phyloP scores from a whole-genome alignment of 2,797 vertebrate species.

The Danio albolineatus region DNA sequence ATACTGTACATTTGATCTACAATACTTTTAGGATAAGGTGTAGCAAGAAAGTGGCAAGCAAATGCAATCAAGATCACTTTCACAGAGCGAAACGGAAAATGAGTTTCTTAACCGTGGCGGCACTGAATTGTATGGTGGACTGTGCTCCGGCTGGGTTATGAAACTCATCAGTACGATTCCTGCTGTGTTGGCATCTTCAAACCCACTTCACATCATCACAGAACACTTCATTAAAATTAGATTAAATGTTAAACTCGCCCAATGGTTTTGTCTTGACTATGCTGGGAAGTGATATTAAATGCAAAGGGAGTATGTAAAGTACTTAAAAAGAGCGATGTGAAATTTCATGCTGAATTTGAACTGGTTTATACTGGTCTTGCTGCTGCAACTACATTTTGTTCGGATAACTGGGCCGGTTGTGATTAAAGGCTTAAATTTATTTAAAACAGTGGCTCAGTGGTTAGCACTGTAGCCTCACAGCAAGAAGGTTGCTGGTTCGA shows the following conservation, averaged over 20 bases:
- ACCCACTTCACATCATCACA: not conserved
- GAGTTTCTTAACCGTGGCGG: conserved; percentile 18
- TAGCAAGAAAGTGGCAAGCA: not conserved
- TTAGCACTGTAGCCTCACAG: no score
- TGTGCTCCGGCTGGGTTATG: conserved; percentile 15
- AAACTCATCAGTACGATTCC: not conserved
- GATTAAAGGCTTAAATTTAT: not conserved
- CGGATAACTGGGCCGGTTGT: not conserved
- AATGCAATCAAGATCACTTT: conserved; percentile 9
- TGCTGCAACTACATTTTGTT: not conserved
- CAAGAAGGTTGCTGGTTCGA: no score
- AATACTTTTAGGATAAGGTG: not conserved
- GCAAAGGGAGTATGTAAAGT: not conserved
- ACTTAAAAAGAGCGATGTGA: not conserved
- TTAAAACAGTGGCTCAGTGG: not conserved
- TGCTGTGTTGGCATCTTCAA: conserved; percentile 8
- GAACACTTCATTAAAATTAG: not conserved
- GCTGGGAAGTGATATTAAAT: not conserved
- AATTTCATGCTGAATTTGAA: not conserved
- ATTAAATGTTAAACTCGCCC: not conserved
- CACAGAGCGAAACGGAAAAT: not conserved
- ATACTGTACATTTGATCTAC: not conserved
- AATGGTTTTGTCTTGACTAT: not conserved
- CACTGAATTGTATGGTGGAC: conserved; percentile 21
- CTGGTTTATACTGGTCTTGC: not conserved